Evolutionary conservation across 2,888 invertebrate species (phyloP), one percentile per base, ranked within the genome.

Genomic region (Drosophila incognita): DNA sequence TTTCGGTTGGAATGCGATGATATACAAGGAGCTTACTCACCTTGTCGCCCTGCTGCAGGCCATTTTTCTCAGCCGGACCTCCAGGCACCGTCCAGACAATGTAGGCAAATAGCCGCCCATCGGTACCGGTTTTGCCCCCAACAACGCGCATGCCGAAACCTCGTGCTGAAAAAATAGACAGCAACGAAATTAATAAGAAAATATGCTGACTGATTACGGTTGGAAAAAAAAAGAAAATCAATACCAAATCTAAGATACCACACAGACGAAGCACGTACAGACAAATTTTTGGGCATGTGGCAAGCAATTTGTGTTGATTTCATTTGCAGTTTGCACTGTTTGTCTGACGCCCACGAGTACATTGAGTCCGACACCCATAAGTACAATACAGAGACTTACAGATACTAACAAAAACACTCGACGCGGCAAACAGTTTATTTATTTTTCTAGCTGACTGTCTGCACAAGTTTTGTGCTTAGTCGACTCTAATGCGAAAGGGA

Each of bases 61-160:
- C 97, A 58, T 96, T 97, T 91, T 97, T 96, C 93, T 98, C 97
- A 1, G 98, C 98, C 33, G 98, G 97, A 36, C 98, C 98, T 52
- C 97, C 97, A 15, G 97, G 97, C 76, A 97, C 97, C 5, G 98
- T 98, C 96, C 97, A 98, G 69, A 98, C 97, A 91, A 98, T 97
- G 92, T 97, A 97, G 54, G 98, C 98, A 93, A 97, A 97, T 78
- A 98, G 95, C 42, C 96, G 96, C 7, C 98, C 98, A 93, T 97
- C 97, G 36, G 96, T 94, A 69, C 96, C 97, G 36, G 96, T 96
- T 93, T 98, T 98, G 35, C 98, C 98, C 24, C 98, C 98, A 53
- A 98, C 98, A 33, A 98, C 97, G 76, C 98, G 95, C 97, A 99
- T 97, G 38, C 98, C 98, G 91, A 98, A 97, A 68, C 98, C 98